Evolutionary conservation across 2,888 invertebrate species (phyloP), one percentile per base, ranked within the genome.

Genomic region (Caenorhabditis parvicauda): DNA sequence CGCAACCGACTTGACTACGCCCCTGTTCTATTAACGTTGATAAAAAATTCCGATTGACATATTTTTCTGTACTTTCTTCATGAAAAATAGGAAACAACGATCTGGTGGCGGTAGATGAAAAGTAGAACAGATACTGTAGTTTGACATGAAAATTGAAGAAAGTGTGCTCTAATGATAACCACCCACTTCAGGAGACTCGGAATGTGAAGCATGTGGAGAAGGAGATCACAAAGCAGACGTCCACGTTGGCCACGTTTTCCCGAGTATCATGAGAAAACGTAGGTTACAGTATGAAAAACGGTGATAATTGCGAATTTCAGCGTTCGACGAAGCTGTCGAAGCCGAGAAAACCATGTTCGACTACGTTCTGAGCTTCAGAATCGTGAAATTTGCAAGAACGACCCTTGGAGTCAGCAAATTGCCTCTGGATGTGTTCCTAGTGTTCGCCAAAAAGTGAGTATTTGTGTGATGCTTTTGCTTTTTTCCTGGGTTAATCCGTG

Each of bases 181-280:
- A n/a, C n/a, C n/a, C n/a, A 58, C 54, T 2, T 60, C 67, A 4
- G 56, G 63, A n/a, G 76, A 76, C 21, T 79, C 79, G 2, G 79
- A 79, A 47, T 77, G 77, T 51, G 79, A 75, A 35, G 65, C 70
- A 28, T 79, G 78, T 44, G 61, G 69, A 44, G 74, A 72, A 44
- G 67, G 70, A 45, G 73, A 75, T n/a, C 60, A 70, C 32, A 49
- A 55, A 3, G 58, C 56, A 12, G 62, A 57, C 2, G 47, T 48
- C 64, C 48, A 66, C 28, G 50, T 63, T 21, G 48, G 55, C 28
- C 29, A 47, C 9, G 45, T 70, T 25, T 65, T 69, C 51, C 72
- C 69, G 19, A 54, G 48, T 7, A 54, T 63, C n/a, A 62, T 72
- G 43, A 57, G 43, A 22, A 61, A 59, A 53, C 67, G 72, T 70